Evolutionary conservation across 2,888 invertebrate genomes (phyloP).

Genomic region (Ophioninae sp.): DNA sequence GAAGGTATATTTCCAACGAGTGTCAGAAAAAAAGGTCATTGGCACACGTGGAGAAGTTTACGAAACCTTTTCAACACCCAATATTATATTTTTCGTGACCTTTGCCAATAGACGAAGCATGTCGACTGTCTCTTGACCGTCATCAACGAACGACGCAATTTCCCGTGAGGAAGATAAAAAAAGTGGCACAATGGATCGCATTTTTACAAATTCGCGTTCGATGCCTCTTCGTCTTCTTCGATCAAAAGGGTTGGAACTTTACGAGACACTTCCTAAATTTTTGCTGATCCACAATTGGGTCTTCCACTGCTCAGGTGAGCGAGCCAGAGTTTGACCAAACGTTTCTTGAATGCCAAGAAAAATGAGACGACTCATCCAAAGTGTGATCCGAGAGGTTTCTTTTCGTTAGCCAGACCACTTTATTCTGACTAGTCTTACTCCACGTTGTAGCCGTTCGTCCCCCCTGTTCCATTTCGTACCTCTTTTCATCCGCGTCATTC

Average conservation of each 20-base stretch:
- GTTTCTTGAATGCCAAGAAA: conserved; percentile 48
- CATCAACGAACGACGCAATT: conserved; percentile 2
- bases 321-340: conserved; percentile 27
- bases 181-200: background rate
- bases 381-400: conserved; percentile 20
- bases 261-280: background rate
- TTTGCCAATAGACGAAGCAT: conserved; percentile 23
- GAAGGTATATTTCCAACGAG: conserved; percentile 14
- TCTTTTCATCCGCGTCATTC: background rate
- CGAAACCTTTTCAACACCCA: background rate
- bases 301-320: background rate
- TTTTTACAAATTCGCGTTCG: background rate
- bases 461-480: background rate
- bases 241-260: background rate
- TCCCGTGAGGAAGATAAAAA: conserved; percentile 2
- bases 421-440: conserved; percentile 27
- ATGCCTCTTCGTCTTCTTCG: background rate
- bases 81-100: background rate
- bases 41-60: background rate
- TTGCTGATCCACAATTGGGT: background rate
- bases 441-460: background rate
- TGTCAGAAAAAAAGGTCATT: conserved; percentile 12
- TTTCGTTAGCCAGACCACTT: conserved; percentile 17
- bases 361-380: conserved; percentile 39
- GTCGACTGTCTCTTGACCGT: background rate